Base-by-base conservation (phyloP, 2,888 invertebrate genomes). In the Nomada fabriciana region DNA sequence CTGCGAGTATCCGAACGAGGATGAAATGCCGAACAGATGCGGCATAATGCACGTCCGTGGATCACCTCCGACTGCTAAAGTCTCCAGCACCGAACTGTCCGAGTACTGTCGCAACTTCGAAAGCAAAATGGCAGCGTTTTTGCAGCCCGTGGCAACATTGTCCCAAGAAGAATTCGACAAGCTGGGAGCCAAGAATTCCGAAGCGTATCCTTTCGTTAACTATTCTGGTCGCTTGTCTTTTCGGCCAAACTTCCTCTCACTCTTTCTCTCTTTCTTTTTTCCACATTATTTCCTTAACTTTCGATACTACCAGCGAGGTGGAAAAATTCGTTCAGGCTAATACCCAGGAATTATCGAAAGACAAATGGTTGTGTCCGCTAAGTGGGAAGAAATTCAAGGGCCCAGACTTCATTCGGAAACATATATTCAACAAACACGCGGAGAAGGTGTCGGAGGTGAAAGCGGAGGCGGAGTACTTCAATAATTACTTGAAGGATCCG, bases 331-430 rank as follows among this genome's bases (percentile, higher is more conserved):
- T 99, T 20, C 96, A 97, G 90, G 97, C 98, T 0, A 99, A 99
- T 93, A 99, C 99, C 0, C 98, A 99, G 91, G 99, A 99, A 94
- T 93, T 99, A 86, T 98, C 98, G 0, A 99, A 99, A 93, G 99
- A 99, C 93, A 99, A 99, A 91, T 99, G 99, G 99, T 94, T 99
- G 86, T 99, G 99, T 94, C 99, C 99, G 0, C 94, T 99, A 11
- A 99, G 99, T 74, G 99, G 99, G 0, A 99, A 99, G 94, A 99
- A 99, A 94, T 99, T 99, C 94, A 99, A 99, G 94, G 97, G 99
- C 0, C 99, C 99, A 0, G 99, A 99, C 93, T 99, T 99, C 94
- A 99, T 99, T 47, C 96, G 98, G 81, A 99, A 99, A 93, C 99
- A 99, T 93, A 98, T 99, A 86, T 97, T 98, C 92, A 99, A 99